Evolutionary conservation across 2,797 vertebrate genomes (phyloP).

Genomic region (Cottoperca gobio): DNA sequence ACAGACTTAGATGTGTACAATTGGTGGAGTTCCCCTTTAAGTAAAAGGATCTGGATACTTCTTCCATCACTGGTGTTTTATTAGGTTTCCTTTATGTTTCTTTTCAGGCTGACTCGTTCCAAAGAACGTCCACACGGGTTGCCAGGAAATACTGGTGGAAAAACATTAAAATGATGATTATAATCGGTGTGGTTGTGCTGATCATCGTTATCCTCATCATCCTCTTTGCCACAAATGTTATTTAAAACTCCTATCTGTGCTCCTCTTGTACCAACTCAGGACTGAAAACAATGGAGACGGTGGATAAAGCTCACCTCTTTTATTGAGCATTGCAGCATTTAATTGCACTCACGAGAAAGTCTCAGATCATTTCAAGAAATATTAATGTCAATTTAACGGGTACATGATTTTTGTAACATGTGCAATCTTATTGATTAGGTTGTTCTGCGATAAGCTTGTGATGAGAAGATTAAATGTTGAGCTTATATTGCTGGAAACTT

Average conservation of each 20-base stretch:
- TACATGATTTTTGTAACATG: not conserved
- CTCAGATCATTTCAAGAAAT: conserved; percentile 20
- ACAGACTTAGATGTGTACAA: not conserved
- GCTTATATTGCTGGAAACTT: conserved; percentile 16
- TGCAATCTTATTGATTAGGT: not conserved
- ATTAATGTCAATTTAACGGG: conserved; percentile 15
- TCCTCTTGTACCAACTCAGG: not conserved
- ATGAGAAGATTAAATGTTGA: conserved; percentile 8
- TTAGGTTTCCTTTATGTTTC: not conserved
- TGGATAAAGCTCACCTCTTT: not conserved
- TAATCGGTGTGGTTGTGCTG: conserved; percentile 81
- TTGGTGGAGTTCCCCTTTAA: not conserved
- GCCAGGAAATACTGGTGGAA: conserved; percentile 89
- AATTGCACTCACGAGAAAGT: not conserved
- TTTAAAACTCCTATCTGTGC: conserved; percentile 42
- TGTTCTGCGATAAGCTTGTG: not conserved
- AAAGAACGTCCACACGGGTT: conserved; percentile 81
- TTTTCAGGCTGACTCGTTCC: conserved; percentile 87
- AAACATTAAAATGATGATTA: conserved; percentile 86
- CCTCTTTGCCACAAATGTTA: conserved; percentile 82
- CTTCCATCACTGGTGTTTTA: not conserved
- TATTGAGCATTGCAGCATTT: not conserved
- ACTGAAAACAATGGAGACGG: conserved; percentile 1
- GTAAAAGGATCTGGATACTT: not conserved
- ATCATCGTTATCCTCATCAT: conserved; percentile 86